Conservation (phyloP, 2,113 vertebrate species). For the Pterocles gutturalis region DNA sequence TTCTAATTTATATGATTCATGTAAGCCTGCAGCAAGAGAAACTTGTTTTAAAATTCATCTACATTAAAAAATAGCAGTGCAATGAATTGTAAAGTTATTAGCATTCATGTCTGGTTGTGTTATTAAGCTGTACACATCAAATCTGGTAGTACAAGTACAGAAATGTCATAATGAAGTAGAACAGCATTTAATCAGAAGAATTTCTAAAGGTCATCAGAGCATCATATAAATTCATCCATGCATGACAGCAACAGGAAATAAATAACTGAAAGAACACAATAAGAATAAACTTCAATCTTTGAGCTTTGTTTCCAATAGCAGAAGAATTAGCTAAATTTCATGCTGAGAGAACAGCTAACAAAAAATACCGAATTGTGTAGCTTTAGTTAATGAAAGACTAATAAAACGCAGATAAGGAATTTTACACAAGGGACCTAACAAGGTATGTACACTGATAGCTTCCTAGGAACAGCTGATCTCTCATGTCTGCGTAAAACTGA, state of each 20-base stretch:
- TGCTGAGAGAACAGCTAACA: neutral
- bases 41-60: slow-evolving; percentile 85
- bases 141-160: slow-evolving; percentile 76
- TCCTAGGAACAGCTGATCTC: neutral
- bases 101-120: slow-evolving; percentile 79
- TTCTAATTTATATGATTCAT: slow-evolving; percentile 86
- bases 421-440: slow-evolving; percentile 16
- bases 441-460: slow-evolving; percentile 13
- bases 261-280: slow-evolving; percentile 58
- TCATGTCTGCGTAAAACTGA: neutral
- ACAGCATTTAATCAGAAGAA: slow-evolving; percentile 78
- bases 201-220: slow-evolving; percentile 80
- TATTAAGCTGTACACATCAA: slow-evolving; percentile 82
- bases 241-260: slow-evolving; percentile 69
- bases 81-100: slow-evolving; percentile 83
- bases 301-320: slow-evolving; percentile 25
- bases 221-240: slow-evolving; percentile 68
- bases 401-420: slow-evolving; percentile 50
- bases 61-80: slow-evolving; percentile 78
- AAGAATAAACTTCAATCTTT: slow-evolving; percentile 51
- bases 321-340: slow-evolving; percentile 49
- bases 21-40: slow-evolving; percentile 82
- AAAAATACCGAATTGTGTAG: slow-evolving; percentile 11
- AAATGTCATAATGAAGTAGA: slow-evolving; percentile 78
- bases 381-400: slow-evolving; percentile 68